Evolutionary conservation across 2,888 invertebrate genomes (phyloP).

Genomic region (Aporophyla nigra): DNA sequence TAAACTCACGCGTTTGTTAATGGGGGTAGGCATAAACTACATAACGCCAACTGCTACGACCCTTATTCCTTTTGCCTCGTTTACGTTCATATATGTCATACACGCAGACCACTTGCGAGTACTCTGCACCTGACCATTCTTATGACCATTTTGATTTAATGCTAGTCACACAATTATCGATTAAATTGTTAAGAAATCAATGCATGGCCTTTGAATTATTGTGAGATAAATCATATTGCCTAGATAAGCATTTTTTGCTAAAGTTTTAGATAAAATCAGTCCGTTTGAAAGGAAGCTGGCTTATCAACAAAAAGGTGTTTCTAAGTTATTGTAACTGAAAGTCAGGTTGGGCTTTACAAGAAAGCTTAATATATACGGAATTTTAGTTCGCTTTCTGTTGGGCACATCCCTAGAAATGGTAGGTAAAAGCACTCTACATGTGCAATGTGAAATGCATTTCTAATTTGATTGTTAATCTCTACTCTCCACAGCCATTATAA

Average conservation of each 20-base stretch:
- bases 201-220: conserved; percentile 36
- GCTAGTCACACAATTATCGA: conserved; percentile 1
- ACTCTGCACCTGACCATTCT: too few species aligned
- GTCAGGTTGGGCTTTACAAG: background rate
- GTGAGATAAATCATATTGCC: conserved; percentile 55
- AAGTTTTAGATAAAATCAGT: conserved; percentile 52
- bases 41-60: too few species aligned
- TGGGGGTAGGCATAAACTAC: too few species aligned
- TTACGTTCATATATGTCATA: too few species aligned
- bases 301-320: conserved; percentile 7
- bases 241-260: conserved; percentile 53
- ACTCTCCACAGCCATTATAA: conserved; percentile 31
- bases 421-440: conserved; percentile 6
- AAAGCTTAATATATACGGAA: too few species aligned
- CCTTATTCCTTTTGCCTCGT: too few species aligned
- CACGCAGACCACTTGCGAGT: too few species aligned
- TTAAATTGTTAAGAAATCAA: conserved; percentile 43
- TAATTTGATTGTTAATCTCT: conserved; percentile 44
- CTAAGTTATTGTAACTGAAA: conserved; percentile 23
- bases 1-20: too few species aligned
- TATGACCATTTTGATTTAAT: conserved; percentile 8
- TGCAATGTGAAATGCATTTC: conserved; percentile 33
- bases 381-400: background rate
- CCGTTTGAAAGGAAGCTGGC: conserved; percentile 43
- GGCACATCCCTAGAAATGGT: conserved; percentile 4